Conservation (phyloP, 1,140 invertebrate genomes). For the Drosophila rhopaloa region DNA sequence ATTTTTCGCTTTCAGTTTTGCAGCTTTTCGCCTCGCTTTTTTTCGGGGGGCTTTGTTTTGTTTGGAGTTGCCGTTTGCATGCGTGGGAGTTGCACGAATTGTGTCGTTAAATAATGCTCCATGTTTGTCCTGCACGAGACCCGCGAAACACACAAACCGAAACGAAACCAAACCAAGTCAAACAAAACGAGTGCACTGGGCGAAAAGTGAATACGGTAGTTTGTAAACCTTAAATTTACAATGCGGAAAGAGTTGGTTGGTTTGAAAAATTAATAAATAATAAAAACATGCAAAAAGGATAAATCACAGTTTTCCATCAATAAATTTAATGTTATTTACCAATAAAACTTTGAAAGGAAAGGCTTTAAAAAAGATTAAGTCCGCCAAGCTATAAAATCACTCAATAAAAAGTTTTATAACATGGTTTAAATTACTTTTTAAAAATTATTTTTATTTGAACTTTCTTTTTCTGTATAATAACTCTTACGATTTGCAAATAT, state of each 20-base stretch:
- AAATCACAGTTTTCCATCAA: too few relatives aligned
- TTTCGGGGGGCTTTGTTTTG: slow-evolving; percentile 43
- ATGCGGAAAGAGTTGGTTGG: neutral
- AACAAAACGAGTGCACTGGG: slow-evolving; percentile 23
- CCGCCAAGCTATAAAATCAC: too few relatives aligned
- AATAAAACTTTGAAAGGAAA: too few relatives aligned
- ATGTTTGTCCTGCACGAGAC: slow-evolving; percentile 73
- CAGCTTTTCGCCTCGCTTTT: slow-evolving; percentile 36
- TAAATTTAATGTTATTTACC: too few relatives aligned
- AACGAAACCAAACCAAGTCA: slow-evolving; percentile 27
- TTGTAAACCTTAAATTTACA: too few relatives aligned
- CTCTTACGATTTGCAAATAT: too few relatives aligned
- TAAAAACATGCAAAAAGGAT: neutral
- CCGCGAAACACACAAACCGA: slow-evolving; percentile 35
- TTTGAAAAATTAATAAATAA: neutral
- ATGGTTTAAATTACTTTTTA: too few relatives aligned
- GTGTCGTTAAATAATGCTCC: slow-evolving; percentile 80
- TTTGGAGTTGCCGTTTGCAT: slow-evolving; percentile 60
- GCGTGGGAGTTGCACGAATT: slow-evolving; percentile 81
- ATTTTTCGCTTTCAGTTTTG: slow-evolving; percentile 79
- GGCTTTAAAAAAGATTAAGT: too few relatives aligned
- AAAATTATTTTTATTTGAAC: too few relatives aligned
- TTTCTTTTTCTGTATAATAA: too few relatives aligned
- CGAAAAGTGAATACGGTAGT: neutral
- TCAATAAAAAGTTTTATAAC: too few relatives aligned